Conservation (phyloP, 2,113 vertebrate genomes). For the Delphinapterus leucas region DNA sequence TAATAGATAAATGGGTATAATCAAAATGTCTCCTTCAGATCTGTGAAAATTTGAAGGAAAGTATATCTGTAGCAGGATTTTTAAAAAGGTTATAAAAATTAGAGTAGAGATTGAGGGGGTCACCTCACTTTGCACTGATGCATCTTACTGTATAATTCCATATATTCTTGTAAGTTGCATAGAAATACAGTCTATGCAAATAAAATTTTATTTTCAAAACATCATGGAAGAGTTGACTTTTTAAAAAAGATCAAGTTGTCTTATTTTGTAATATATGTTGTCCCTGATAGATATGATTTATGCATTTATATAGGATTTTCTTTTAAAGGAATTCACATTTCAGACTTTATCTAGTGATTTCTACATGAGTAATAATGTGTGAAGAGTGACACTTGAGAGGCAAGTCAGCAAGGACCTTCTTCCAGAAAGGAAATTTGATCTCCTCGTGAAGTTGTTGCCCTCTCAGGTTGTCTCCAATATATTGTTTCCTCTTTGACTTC, state of each 20-base stretch:
- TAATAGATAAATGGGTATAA: neutral
- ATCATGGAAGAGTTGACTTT: neutral
- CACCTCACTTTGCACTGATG: neutral
- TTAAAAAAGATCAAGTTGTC: neutral
- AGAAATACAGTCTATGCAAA: neutral
- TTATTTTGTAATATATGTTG: neutral
- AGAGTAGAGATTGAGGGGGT: too few relatives aligned
- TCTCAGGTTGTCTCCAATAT: neutral
- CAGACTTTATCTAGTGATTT: conserved; percentile 23
- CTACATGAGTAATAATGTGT: neutral
- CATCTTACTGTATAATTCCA: neutral
- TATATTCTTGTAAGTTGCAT: neutral
- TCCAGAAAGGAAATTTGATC: neutral
- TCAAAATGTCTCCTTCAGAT: neutral
- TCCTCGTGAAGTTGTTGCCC: neutral
- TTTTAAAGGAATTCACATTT: conserved; percentile 5
- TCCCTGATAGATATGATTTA: neutral
- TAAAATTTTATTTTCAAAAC: conserved; percentile 2
- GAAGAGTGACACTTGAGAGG: neutral
- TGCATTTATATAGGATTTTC: neutral
- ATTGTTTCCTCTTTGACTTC: conserved; percentile 25
- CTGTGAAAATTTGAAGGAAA: conserved; percentile 32
- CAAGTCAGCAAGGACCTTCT: neutral
- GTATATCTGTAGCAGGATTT: neutral
- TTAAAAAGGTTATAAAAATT: neutral